A percentile compares a stretch with the other conserved stretches of the same genome.
Conservation (phyloP, 2,113 vertebrate species). For the Nasalis larvatus region DNA sequence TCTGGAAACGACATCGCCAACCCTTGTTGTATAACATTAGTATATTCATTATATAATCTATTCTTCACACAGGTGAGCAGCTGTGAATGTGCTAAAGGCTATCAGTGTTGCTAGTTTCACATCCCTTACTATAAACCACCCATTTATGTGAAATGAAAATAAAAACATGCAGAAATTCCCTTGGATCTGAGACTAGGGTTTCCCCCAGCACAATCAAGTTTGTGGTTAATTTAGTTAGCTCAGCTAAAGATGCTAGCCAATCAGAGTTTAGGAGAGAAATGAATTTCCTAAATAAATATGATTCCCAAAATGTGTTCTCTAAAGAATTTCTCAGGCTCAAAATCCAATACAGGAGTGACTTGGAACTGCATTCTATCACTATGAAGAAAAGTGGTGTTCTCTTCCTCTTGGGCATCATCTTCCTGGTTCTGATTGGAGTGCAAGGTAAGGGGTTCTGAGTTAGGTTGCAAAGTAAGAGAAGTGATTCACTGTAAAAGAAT, state of each 20-base stretch:
- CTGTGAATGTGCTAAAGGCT: background rate
- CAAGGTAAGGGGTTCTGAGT: slow-evolving; percentile 64
- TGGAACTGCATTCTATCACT: background rate
- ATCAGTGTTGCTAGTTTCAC: slow-evolving; percentile 11
- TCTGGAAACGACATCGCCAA: background rate
- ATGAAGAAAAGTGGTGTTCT: slow-evolving; percentile 51
- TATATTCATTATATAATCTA: background rate
- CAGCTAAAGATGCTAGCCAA: slow-evolving; percentile 58
- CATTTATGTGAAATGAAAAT: slow-evolving; percentile 73
- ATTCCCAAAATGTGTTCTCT: background rate
- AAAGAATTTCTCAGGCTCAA: slow-evolving; percentile 8
- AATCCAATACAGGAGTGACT: background rate
- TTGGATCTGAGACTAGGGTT: slow-evolving; percentile 67
- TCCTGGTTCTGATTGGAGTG: slow-evolving; percentile 53
- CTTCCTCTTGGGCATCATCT: slow-evolving; percentile 47
- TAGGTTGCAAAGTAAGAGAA: slow-evolving; percentile 21
- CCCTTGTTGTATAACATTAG: background rate
- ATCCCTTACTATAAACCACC: slow-evolving; percentile 58
- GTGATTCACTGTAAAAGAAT: background rate
- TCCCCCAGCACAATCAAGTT: slow-evolving; percentile 49
- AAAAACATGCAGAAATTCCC: slow-evolving; percentile 71
- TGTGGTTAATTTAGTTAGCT: slow-evolving; percentile 28
- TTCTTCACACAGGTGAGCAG: background rate
- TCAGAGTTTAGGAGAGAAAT: slow-evolving; percentile 44
- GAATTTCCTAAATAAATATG: slow-evolving; percentile 68